A percentile compares a stretch with the other conserved stretches of the same genome.
Evolutionary conservation across 1,140 invertebrate genomes (phyloP).

Genomic region (Aricia agestis): DNA sequence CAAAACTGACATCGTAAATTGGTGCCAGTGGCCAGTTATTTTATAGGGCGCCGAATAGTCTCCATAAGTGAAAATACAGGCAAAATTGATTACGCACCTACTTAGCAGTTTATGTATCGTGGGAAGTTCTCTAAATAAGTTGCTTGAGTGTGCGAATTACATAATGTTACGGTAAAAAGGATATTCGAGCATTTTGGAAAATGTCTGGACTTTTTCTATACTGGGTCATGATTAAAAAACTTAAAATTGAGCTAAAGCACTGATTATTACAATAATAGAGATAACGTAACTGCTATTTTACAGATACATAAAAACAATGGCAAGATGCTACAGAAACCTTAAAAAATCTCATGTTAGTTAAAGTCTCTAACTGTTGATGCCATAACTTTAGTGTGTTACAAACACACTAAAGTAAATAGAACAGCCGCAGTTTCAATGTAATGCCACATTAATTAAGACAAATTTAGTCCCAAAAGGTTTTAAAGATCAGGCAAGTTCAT

Average conservation of each 20-base stretch:
- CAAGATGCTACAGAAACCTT: no score
- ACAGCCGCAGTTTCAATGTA: neutral
- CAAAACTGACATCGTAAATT: no score
- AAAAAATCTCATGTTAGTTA: no score
- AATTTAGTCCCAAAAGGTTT: neutral
- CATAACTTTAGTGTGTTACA: neutral
- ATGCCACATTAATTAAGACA: neutral
- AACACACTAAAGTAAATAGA: neutral
- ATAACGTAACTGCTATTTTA: no score
- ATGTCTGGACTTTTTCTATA: neutral
- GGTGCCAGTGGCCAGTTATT: no score
- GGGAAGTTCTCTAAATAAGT: neutral
- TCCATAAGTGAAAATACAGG: neutral
- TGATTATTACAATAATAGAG: no score
- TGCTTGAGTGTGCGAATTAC: neutral
- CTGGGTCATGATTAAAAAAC: no score
- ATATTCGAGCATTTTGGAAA: neutral
- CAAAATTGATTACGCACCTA: neutral
- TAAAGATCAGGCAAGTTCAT: neutral
- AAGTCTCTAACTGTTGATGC: no score
- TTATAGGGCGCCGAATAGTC: no score
- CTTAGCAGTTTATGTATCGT: neutral
- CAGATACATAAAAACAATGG: no score
- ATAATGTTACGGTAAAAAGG: neutral
- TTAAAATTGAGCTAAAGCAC: no score